Evolutionary conservation across 2,888 invertebrate species (phyloP).

Genomic region (Dasypolia templi): DNA sequence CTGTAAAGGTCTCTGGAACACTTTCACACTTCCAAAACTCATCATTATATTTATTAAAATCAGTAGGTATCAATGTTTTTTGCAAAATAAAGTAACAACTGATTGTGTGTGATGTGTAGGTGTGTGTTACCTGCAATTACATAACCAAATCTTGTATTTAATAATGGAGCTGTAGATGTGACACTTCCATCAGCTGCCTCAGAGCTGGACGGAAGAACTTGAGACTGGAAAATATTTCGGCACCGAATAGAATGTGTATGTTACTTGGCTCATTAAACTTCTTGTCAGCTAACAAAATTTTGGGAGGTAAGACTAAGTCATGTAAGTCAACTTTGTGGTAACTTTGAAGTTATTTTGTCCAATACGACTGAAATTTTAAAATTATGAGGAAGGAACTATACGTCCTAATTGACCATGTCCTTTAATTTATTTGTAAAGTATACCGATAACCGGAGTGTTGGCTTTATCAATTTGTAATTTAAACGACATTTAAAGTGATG

Average conservation of each 20-base stretch:
- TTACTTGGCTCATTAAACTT: too few relatives aligned
- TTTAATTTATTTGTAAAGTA: too few relatives aligned
- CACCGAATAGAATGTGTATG: too few relatives aligned
- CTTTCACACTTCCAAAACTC: slow-evolving; percentile 16
- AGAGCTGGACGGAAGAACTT: too few relatives aligned
- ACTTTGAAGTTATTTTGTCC: slow-evolving; percentile 13
- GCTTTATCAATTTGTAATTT: slow-evolving; percentile 2
- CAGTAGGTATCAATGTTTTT: too few relatives aligned
- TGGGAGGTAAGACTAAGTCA: background rate
- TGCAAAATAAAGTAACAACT: too few relatives aligned
- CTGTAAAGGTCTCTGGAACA: slow-evolving; percentile 7
- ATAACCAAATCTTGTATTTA: too few relatives aligned
- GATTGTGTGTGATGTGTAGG: too few relatives aligned
- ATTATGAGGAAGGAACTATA: slow-evolving; percentile 11
- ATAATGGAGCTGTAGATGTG: too few relatives aligned
- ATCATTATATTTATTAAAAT: background rate
- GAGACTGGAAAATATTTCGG: too few relatives aligned
- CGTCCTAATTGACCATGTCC: background rate
- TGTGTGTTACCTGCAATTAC: too few relatives aligned
- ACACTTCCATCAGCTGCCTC: too few relatives aligned
- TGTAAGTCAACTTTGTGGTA: slow-evolving; percentile 5
- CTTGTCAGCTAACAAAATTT: slow-evolving; percentile 12
- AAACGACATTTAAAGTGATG: background rate
- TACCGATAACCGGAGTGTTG: slow-evolving; percentile 5
- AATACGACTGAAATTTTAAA: slow-evolving; percentile 2